A percentile compares a stretch with the other conserved stretches of the same genome.
Evolutionary conservation across 2,113 vertebrate species (phyloP).

Genomic region (Anthoscopus minutus): DNA sequence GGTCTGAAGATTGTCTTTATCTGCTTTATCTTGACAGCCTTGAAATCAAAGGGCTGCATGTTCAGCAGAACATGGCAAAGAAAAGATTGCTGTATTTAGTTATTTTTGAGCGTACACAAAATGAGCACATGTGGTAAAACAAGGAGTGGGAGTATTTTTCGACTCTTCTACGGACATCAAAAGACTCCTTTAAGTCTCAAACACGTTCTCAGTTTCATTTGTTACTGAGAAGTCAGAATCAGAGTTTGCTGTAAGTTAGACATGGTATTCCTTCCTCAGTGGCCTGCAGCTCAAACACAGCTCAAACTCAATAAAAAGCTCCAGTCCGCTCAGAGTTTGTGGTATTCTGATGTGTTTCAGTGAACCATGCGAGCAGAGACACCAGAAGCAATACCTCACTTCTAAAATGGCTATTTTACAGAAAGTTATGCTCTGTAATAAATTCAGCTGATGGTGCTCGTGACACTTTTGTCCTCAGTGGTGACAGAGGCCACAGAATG

Average conservation of each 20-base stretch:
- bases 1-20: slow-evolving; percentile 33
- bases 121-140: not conserved
- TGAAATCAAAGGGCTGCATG: slow-evolving; percentile 38
- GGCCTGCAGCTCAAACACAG: not conserved
- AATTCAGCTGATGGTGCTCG: fast-evolving
- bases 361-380: not conserved
- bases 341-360: not conserved
- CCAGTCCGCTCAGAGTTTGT: not conserved
- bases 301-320: not conserved
- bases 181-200: not conserved
- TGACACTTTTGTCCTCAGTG: not conserved
- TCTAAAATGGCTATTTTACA: not conserved
- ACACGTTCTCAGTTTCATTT: not conserved
- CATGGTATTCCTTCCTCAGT: not conserved
- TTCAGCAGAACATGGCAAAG: not conserved
- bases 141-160: not conserved
- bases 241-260: not conserved
- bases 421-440: not conserved
- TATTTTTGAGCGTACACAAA: not conserved
- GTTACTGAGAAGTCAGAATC: not conserved
- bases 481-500: not conserved
- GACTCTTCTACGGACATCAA: not conserved
- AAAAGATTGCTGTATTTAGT: not conserved
- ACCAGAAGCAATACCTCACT: not conserved
- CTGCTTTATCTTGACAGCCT: slow-evolving; percentile 33